Percentiles rank a stretch among this genome's conserved stretches.
These are phyloP conservation scores for Mastomys coucha DNA, from an alignment of 2,113 vertebrate genomes.

Conservation along the genomic window DNA sequence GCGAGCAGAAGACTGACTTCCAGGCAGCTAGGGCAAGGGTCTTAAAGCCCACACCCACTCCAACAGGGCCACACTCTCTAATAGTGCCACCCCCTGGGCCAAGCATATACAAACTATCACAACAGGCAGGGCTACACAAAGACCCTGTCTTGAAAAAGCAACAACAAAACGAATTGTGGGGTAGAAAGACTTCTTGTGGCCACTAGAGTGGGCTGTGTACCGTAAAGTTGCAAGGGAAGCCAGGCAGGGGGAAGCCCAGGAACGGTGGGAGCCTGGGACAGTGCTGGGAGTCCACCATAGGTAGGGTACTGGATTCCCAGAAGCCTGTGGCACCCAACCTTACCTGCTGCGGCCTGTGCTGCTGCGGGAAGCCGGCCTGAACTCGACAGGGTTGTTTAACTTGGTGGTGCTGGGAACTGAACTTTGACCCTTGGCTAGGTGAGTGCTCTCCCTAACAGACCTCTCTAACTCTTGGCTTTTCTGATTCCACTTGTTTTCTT, in stretches of 20 bases:
- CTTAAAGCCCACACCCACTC: too few species aligned
- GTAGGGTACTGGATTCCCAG: background rate
- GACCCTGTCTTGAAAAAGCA: background rate
- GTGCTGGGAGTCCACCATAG: background rate
- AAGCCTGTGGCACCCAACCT: background rate
- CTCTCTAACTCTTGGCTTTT: background rate
- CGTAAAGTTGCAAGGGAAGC: background rate
- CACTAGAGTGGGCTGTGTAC: conserved; percentile 38
- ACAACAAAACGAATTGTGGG: background rate
- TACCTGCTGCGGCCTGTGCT: background rate
- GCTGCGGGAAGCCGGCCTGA: background rate
- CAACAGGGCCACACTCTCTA: too few species aligned
- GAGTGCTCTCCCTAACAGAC: background rate
- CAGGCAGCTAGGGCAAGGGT: too few species aligned
- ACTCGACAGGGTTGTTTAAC: background rate
- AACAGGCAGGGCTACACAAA: background rate
- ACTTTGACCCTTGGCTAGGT: background rate
- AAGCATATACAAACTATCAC: too few species aligned
- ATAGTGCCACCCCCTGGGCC: too few species aligned
- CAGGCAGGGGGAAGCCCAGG: too few species aligned
- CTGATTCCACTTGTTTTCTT: background rate
- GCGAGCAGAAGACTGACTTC: too few species aligned
- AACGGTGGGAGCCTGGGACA: too few species aligned
- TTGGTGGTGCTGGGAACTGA: background rate
- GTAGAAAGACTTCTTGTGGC: background rate